Base-by-base conservation (phyloP, 2,888 invertebrate genomes). In the Poecilobothrus nobilitatus region DNA sequence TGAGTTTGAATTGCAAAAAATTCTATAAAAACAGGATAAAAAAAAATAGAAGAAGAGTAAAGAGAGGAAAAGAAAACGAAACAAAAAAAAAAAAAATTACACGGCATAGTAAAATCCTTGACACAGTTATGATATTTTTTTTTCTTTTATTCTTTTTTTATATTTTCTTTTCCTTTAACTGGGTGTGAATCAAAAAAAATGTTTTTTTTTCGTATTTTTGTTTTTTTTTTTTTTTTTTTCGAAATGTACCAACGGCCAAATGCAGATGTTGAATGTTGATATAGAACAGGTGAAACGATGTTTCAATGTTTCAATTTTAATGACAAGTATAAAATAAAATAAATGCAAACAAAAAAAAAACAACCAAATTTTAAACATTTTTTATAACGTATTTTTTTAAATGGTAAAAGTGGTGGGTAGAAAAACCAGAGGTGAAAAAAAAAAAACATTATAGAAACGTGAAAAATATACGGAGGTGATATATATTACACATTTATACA, bases 251-350 rank as follows among this genome's bases (percentile, higher is more conserved):
- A 53, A 18, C 53, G 53, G 53, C 53, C 53, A 53, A 53, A 53
- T 18, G 53, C 6, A 53, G n/a, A 53, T 53, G 53, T 1, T 18
- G 15, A 15, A 53, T 53, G 53, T 1, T 18, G 15, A 15, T 53
- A 53, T n/a, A n/a, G 12, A n/a, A 53, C 53, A 53, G 53, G 53
- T 53, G 53, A 53, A 53, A n/a, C 53, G 53, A 53, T 53, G 53
- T 53, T 53, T 53, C 53, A 53, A 53, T 53, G 53, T 53, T 53
- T 53, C 53, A 53, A 53, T 53, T 18, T 53, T 53, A 12, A 18
- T 27, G 53, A 18, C 18, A 53, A 53, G 15, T 6, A 53, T 12
- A 53, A 53, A 53, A 53, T 18, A 53, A 53, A 53, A 53, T 18
- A 53, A 53, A 37, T n/a, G n/a, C n/a, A 53, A 53, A 53, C 18